Conservation (phyloP, 1,140 invertebrate genomes). For the Orchestia grillus region DNA sequence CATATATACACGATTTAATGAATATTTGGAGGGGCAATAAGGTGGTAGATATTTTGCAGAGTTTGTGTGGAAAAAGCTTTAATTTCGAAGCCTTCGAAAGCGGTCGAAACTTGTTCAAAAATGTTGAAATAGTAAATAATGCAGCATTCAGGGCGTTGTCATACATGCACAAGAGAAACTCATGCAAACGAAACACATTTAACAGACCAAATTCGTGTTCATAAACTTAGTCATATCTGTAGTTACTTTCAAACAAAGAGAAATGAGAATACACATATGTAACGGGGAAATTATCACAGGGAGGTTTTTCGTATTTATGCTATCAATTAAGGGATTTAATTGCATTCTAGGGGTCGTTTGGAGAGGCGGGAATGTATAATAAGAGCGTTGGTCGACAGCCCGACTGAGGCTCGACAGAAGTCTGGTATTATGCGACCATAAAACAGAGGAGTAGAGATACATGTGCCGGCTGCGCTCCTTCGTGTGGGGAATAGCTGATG, state of each 20-base stretch:
- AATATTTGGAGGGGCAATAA: too few relatives aligned
- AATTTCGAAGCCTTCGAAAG: too few relatives aligned
- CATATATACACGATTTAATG: too few relatives aligned
- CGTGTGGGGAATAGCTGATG: neutral
- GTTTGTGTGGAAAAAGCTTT: too few relatives aligned
- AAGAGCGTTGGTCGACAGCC: slow-evolving; percentile 21
- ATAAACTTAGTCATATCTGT: neutral
- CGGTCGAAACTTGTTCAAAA: too few relatives aligned
- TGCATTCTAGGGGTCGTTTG: slow-evolving; percentile 49
- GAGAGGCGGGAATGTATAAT: slow-evolving; percentile 54
- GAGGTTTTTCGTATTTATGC: slow-evolving; percentile 30
- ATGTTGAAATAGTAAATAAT: too few relatives aligned
- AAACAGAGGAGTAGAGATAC: neutral
- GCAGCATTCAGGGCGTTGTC: too few relatives aligned
- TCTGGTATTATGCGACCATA: slow-evolving; percentile 40
- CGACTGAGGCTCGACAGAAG: slow-evolving; percentile 11
- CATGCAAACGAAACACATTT: neutral
- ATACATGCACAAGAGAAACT: neutral
- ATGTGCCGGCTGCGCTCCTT: neutral
- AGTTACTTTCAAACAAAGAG: neutral
- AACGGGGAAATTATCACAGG: neutral
- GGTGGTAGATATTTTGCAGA: too few relatives aligned
- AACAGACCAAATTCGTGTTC: neutral
- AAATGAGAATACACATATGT: neutral
- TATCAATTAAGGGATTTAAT: slow-evolving; percentile 55